Percentiles rank a stretch among this genome's conserved stretches.
Conservation (phyloP, 2,888 invertebrate genomes). For the Bursaphelenchus okinawaensis region DNA sequence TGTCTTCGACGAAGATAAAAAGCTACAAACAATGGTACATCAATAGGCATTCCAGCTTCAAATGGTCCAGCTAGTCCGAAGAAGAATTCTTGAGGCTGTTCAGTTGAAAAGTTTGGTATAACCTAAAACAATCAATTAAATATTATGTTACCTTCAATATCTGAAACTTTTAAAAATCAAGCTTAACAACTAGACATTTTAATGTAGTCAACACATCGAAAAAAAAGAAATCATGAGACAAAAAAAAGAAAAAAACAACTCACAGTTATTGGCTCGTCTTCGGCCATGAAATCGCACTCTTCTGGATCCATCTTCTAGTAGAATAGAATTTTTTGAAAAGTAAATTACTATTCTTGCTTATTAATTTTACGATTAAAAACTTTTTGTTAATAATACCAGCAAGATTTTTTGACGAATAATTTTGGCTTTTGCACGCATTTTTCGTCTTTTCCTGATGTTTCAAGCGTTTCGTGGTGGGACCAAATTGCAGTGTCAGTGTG, state of each 20-base stretch:
- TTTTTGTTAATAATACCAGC: neutral
- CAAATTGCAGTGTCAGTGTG: too few species aligned
- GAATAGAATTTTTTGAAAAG: neutral
- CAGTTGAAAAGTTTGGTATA: slow-evolving; percentile 37
- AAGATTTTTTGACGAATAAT: neutral
- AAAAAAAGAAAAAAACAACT: neutral
- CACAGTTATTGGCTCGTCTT: slow-evolving; percentile 35
- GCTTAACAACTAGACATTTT: too few species aligned
- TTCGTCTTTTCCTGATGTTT: neutral
- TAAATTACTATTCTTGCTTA: too few species aligned
- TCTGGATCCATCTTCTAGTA: slow-evolving; percentile 38
- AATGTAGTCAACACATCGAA: too few species aligned
- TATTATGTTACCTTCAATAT: neutral
- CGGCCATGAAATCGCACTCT: slow-evolving; percentile 47
- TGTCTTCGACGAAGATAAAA: slow-evolving; percentile 82
- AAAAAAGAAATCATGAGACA: neutral
- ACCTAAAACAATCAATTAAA: slow-evolving; percentile 30
- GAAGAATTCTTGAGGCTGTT: slow-evolving; percentile 37
- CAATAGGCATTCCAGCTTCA: slow-evolving; percentile 46
- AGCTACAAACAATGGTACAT: slow-evolving; percentile 82
- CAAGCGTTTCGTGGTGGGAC: neutral
- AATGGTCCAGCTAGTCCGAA: slow-evolving; percentile 50
- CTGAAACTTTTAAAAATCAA: neutral
- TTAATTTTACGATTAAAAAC: too few species aligned
- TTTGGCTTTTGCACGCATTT: neutral